Evolutionary conservation across 2,113 vertebrate genomes (phyloP).

Genomic region (Myodes glareolus): DNA sequence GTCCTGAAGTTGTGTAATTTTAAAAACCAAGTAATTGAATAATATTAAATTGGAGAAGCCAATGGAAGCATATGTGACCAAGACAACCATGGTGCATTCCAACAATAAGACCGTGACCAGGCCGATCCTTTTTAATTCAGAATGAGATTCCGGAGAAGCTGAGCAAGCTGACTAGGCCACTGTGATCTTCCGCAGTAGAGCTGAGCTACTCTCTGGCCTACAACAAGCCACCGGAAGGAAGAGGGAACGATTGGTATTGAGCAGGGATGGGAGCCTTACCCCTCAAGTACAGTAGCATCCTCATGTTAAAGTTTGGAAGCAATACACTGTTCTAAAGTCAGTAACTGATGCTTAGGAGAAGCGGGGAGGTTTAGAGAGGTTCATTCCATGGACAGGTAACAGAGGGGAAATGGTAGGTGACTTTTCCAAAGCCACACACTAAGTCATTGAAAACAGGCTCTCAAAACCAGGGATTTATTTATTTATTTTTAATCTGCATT

Average conservation of each 20-base stretch:
- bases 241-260: not conserved
- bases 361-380: not conserved
- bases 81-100: not conserved
- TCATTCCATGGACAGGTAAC: not conserved
- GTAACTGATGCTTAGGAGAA: conserved; percentile 44
- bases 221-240: not conserved
- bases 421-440: not conserved
- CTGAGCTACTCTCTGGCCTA: not conserved
- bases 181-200: conserved; percentile 5
- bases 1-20: conserved; percentile 12
- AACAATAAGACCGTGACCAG: conserved; percentile 25
- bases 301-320: not conserved
- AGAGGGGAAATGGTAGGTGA: conserved; percentile 16
- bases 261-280: not conserved
- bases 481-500: not conserved
- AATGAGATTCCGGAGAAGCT: not conserved
- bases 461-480: conserved; percentile 3
- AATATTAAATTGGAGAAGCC: conserved; percentile 38
- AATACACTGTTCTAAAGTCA: conserved; percentile 16
- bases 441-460: conserved; percentile 28
- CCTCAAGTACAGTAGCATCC: not conserved
- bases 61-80: not conserved
- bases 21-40: conserved; percentile 20
- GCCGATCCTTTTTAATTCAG: not conserved
- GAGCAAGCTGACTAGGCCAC: not conserved